Percentiles rank a stretch among this genome's conserved stretches.
These are phyloP conservation scores for Cheirogaleus major DNA, from an alignment of 2,797 vertebrate species.

Conservation along the genomic window DNA sequence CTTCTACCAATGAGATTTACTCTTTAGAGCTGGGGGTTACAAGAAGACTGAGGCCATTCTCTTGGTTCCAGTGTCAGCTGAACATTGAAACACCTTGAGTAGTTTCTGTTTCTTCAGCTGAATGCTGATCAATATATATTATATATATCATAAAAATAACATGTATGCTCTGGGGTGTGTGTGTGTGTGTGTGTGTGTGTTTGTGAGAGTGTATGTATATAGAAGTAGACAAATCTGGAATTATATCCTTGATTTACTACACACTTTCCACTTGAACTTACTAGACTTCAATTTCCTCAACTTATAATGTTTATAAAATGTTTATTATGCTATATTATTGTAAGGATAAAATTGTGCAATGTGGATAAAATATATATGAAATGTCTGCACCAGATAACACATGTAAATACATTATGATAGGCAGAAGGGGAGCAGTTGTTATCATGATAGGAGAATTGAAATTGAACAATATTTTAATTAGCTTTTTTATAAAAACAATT, in stretches of 20 bases:
- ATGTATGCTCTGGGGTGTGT: not conserved
- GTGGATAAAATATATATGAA: not conserved
- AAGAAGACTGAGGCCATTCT: not conserved
- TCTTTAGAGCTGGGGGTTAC: not conserved
- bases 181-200: not conserved
- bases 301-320: not conserved
- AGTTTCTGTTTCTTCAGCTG: not conserved
- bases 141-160: not conserved
- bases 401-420: constrained; percentile 42
- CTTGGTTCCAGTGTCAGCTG: not conserved
- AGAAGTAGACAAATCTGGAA: not conserved
- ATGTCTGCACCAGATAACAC: not conserved
- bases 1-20: not conserved
- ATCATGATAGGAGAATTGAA: not conserved
- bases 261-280: not conserved
- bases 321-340: not conserved
- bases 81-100: not conserved
- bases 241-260: not conserved
- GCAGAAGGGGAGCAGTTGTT: not conserved
- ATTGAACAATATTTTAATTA: constrained; percentile 17
- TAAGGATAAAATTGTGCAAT: not conserved
- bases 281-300: not conserved
- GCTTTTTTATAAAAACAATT: constrained; percentile 18
- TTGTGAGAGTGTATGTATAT: rapidly evolving
- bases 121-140: not conserved